Base-by-base conservation (phyloP, 2,888 invertebrate genomes). In the Brachycybe producta region DNA sequence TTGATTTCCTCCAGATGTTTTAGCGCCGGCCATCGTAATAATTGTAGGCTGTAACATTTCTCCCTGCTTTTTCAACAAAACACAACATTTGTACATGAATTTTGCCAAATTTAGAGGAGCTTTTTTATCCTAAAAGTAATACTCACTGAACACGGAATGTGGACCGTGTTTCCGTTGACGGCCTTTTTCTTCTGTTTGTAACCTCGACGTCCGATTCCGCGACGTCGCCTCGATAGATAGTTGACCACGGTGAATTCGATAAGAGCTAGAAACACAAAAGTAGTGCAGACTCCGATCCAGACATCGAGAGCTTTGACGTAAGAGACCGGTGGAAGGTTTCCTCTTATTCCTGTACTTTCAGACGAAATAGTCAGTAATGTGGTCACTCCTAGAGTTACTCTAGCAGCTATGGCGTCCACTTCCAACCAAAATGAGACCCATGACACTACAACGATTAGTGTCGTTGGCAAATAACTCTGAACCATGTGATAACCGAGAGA, bases 181-280 rank as follows among this genome's bases (percentile, higher is more conserved):
- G n/a, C n/a, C 19, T 40, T 48, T 21, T 21, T 45, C 17, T 46
- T 34, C 23, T 2, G 11, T 5, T 35, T 19, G n/a, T 40, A 27
- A 8, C 49, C 15, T 26, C 13, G 13, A 19, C 38, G n/a, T 28
- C 19, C 24, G 7, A 13, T 5, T 13, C 28, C n/a, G 23, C 49
- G 36, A 49, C 49, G 49, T 57, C 66, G 66, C 40, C 70, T 58
- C 66, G 67, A 70, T 57, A 70, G 63, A 59, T 70, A 71, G 58
- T 71, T 71, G 40, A 70, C 70, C 40, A 69, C 62, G 5, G 70
- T 70, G 59, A 71, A 71, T 56, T 71, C 71, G 44, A 71, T 60
- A 8, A 71, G 62, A 5, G 71, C 70, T 51, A 67, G 63, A 58
- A 71, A 71, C 11, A 71, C 69, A 57, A 71, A 71, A 13, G 68